Evolutionary conservation across 2,113 vertebrate species (phyloP).

Genomic region (Nycticebus coucang): DNA sequence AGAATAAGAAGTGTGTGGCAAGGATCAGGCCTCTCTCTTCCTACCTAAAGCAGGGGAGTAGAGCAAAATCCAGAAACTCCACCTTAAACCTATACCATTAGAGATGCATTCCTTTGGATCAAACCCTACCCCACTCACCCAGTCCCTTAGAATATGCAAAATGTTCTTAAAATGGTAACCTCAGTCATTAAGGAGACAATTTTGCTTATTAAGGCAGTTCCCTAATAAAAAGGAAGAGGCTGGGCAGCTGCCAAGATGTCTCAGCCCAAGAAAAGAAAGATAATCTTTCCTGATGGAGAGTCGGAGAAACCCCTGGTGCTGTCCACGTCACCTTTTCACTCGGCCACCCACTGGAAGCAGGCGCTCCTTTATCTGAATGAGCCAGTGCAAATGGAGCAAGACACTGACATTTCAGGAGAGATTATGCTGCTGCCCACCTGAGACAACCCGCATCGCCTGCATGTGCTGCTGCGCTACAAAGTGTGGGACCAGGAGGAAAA

Average conservation of each 20-base stretch:
- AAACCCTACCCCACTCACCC: background rate
- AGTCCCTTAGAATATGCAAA: conserved; percentile 19
- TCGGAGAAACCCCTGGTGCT: conserved; percentile 87
- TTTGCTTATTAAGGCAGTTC: conserved; percentile 1
- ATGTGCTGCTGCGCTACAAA: conserved; percentile 88
- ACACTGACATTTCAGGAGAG: conserved; percentile 88
- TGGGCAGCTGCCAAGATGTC: background rate
- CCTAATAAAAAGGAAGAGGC: background rate
- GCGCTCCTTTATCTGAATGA: conserved; percentile 90
- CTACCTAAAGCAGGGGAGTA: background rate
- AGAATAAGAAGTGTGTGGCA: background rate
- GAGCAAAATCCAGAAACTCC: background rate
- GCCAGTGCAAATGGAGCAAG: conserved; percentile 89
- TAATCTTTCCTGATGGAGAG: conserved; percentile 87
- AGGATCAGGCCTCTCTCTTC: background rate
- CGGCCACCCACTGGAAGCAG: conserved; percentile 94
- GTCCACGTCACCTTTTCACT: conserved; percentile 92
- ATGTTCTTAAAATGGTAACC: conserved; percentile 20
- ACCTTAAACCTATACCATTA: background rate
- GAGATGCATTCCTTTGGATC: background rate
- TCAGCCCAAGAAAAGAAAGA: conserved; percentile 61
- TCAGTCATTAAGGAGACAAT: background rate
- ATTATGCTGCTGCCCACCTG: conserved; percentile 89
- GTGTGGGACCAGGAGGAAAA: conserved; percentile 88
- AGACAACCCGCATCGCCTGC: conserved; percentile 88